These are phyloP conservation scores for Pungitius pungitius DNA, from an alignment of 2,113 vertebrate species.

Conservation along the genomic window DNA sequence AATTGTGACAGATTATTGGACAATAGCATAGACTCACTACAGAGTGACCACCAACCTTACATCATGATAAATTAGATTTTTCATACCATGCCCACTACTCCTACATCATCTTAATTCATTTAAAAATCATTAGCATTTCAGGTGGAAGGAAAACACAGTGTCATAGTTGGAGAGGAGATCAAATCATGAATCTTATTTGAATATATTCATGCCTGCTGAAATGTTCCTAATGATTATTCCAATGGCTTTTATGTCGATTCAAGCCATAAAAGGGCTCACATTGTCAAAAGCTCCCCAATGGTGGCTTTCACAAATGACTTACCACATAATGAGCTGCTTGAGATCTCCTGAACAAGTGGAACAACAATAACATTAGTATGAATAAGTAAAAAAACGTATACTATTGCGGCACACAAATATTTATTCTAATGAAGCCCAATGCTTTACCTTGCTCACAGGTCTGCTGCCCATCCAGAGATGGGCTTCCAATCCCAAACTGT, in stretches of 20 bases:
- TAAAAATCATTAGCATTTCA: neutral
- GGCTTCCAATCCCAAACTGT: conserved; percentile 74
- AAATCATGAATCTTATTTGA: neutral
- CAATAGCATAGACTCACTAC: neutral
- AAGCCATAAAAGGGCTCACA: neutral
- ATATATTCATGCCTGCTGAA: neutral
- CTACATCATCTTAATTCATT: no score
- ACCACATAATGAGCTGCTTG: conserved; percentile 86
- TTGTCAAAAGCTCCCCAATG: neutral
- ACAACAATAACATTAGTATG: neutral
- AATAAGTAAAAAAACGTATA: neutral
- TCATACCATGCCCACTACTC: no score
- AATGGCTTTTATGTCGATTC: neutral
- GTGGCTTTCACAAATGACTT: conserved; percentile 42
- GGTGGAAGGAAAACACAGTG: neutral
- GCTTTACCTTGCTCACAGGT: conserved; percentile 78
- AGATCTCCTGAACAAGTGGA: conserved; percentile 78
- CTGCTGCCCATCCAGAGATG: conserved; percentile 63
- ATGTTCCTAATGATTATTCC: neutral
- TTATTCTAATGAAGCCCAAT: neutral
- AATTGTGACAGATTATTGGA: conserved; percentile 1
- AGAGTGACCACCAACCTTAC: neutral
- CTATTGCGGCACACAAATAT: neutral
- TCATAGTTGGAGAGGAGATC: neutral
- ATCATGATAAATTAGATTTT: neutral